These are phyloP conservation scores for Sinosuthora webbiana DNA, from an alignment of 2,113 vertebrate species.

Conservation along the genomic window DNA sequence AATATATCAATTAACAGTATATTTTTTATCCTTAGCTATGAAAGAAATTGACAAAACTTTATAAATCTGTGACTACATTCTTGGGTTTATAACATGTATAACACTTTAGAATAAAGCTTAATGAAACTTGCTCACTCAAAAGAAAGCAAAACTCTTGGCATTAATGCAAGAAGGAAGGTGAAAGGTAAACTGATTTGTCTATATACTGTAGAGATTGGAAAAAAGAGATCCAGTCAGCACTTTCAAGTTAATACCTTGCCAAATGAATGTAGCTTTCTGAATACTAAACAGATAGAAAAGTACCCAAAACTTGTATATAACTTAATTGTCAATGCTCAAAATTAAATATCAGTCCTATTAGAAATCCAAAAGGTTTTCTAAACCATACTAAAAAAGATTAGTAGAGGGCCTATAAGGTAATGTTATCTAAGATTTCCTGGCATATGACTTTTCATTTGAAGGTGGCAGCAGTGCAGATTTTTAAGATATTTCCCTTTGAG, in stretches of 20 bases:
- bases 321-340: not conserved
- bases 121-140: not conserved
- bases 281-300: not conserved
- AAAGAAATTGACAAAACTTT: not conserved
- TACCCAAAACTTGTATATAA: not conserved
- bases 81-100: not conserved
- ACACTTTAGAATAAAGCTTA: not conserved
- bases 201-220: not conserved
- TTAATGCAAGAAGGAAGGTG: not conserved
- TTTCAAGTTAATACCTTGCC: not conserved
- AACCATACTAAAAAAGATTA: not conserved
- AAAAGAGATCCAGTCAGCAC: not conserved
- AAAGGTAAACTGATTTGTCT: not conserved
- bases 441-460: not conserved
- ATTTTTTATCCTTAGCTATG: not conserved
- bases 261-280: not conserved
- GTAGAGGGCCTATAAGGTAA: not conserved
- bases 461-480: not conserved
- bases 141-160: not conserved
- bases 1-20: not conserved
- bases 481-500: not conserved
- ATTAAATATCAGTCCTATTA: not conserved
- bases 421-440: not conserved
- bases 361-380: not conserved
- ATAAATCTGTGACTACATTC: not conserved